Evolutionary conservation across 2,113 vertebrate genomes (phyloP), one percentile per base, ranked within the genome.

Genomic region (Apteryx owenii): DNA sequence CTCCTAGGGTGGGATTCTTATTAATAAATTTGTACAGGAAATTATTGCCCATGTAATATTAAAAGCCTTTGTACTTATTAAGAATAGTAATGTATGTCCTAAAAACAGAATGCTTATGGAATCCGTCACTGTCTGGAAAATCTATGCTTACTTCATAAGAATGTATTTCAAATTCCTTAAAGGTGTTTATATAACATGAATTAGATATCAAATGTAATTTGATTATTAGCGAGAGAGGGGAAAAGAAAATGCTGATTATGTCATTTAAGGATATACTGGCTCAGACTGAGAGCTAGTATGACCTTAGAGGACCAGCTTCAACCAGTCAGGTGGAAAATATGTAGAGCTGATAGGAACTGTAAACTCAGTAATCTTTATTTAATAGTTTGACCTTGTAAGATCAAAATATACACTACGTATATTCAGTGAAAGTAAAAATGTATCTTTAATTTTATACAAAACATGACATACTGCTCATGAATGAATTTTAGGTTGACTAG

Each of bases 141-240:
- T 33, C 25, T 79, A 17, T 68, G n/a, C 44, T 71, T 64, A 85
- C 42, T 40, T 96, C 1, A 0, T 48, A 46, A 92, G 26, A 81
- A 79, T 33, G 38, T 44, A 82, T 93, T 89, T 93, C 75, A 62
- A 48, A 65, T 89, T 89, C 85, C 62, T 88, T 71, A 77, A 51
- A 89, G 10, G 22, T 93, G 50, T 88, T 89, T 93, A 61, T 50
- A 12, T 53, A 88, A 80, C 11, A 58, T 58, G 61, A 91, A 72
- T 72, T 80, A 90, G 62, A 94, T 62, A 89, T 85, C 38, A 93
- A 88, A 95, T 71, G 79, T 77, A 81, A 89, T 71, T 54, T 68
- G 51, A 73, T 90, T 88, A 84, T 38, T 66, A 85, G 51, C 1
- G 1, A 90, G 25, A 56, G 69, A 88, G 71, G 53, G 22, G 12